Evolutionary conservation across 2,797 vertebrate genomes (phyloP).

Genomic region (Liparis tanakae): DNA sequence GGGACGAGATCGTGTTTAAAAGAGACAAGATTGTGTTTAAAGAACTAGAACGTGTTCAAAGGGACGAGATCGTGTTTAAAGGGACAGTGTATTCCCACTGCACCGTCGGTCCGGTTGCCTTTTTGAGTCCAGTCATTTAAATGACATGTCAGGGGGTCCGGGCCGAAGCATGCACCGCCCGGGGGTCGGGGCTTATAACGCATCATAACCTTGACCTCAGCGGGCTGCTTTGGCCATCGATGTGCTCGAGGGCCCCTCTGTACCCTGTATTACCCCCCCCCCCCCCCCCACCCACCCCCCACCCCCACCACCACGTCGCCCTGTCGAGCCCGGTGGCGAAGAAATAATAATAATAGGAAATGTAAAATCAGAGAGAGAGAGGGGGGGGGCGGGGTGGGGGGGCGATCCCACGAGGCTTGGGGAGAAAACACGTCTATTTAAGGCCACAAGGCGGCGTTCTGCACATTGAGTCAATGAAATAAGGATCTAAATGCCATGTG

Average conservation of each 20-base stretch:
- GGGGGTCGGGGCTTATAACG: no score
- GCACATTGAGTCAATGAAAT: constrained; percentile 63
- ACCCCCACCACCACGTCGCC: constrained; percentile 46
- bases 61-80: constrained; percentile 6
- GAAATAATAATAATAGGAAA: constrained; percentile 74
- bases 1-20: constrained; percentile 6
- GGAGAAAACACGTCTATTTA: constrained; percentile 69
- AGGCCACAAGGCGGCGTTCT: constrained; percentile 50
- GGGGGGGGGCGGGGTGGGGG: constrained; percentile 71
- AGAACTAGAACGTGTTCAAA: constrained; percentile 11
- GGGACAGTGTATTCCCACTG: no score
- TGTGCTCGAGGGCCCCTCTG: constrained; percentile 76
- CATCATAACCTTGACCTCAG: constrained; percentile 81
- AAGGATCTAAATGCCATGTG: constrained; percentile 22
- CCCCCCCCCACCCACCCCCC: constrained; percentile 38
- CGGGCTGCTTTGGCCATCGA: constrained; percentile 62
- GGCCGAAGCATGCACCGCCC: constrained; percentile 50
- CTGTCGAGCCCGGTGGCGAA: constrained; percentile 58
- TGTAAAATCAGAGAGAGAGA: constrained; percentile 73
- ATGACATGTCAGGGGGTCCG: constrained; percentile 51
- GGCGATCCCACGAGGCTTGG: constrained; percentile 66
- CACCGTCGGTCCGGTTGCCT: no score
- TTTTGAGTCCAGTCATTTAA: constrained; percentile 30
- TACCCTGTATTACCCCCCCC: constrained; percentile 59
- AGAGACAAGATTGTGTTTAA: no score